Conservation (phyloP, 2,797 vertebrate genomes). For the Chloroceryle amazona region DNA sequence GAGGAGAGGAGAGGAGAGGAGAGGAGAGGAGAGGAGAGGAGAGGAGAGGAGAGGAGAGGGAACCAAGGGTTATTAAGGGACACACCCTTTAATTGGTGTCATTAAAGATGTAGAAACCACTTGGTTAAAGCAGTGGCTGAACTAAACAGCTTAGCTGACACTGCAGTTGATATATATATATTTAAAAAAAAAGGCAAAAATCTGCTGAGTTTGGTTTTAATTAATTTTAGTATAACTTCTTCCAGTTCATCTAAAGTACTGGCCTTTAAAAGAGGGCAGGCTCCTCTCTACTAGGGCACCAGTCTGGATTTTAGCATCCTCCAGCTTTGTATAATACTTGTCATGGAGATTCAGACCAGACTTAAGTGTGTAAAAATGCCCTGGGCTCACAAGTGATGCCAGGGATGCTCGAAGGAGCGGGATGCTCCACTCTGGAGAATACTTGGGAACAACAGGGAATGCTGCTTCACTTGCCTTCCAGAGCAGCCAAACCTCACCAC, state of each 20-base stretch:
- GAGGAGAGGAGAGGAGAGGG: background rate
- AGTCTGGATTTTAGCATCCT: background rate
- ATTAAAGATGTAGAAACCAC: background rate
- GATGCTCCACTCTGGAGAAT: background rate
- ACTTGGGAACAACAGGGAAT: background rate
- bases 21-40: rapidly evolving
- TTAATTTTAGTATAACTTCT: background rate
- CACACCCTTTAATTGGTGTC: background rate
- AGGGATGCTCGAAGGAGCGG: background rate
- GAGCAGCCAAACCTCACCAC: background rate
- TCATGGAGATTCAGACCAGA: background rate
- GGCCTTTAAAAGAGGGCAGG: background rate
- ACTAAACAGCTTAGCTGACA: background rate
- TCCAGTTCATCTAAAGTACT: background rate
- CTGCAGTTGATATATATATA: rapidly evolving
- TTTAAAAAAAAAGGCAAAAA: rapidly evolving
- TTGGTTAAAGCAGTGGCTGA: background rate
- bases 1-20: too few species aligned
- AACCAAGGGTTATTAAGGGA: background rate
- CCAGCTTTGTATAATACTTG: rapidly evolving
- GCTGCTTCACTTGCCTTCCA: background rate
- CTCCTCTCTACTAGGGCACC: background rate
- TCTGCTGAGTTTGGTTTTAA: background rate
- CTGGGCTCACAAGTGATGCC: background rate
- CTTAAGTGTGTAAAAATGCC: rapidly evolving